Evolutionary conservation across 2,797 vertebrate species (phyloP), one percentile per base, ranked within the genome.

Genomic region (Glossophaga mutica): DNA sequence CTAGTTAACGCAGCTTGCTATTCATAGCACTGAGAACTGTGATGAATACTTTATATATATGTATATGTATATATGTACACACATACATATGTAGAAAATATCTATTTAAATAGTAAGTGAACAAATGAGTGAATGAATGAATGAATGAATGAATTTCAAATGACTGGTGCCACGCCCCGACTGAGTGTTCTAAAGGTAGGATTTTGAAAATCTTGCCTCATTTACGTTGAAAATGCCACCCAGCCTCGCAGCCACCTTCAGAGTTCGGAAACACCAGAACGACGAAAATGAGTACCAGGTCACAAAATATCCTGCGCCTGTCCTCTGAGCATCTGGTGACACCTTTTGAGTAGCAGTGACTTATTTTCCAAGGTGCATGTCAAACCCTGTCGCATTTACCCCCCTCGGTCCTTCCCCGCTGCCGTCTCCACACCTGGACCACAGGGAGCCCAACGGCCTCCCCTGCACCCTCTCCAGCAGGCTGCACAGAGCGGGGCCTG

Each of bases 21-120:
- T 6, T 44, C 74, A 83, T 0, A 44, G 24, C 11, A 39, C 46
- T n/a, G 70, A 70, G 34, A 67, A 44, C 2, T 26, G 15, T 50
- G 42, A 71, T 16, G 21, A 32, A 78, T 0, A 42, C 37, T 19
- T 22, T 16, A 32, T 2, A 50, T 0, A 15, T 2, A 4, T 15
- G 10, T 24, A 11, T 0, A 29, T 1, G 29, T 29, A 12, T 2
- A 62, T 0, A 6, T 15, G 37, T 9, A 79, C n/a, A n/a, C n/a
- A n/a, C n/a, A 59, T 29, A 12, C 2, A 62, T 0, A 6, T 15
- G 37, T 9, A 79, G 50, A 14, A 73, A 71, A n/a, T 0, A 77
- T 15, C 71, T 34, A 16, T 0, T 6, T 19, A n/a, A n/a, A n/a
- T n/a, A 52, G 67, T 59, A 65, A 42, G 65, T 48, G 71, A 55